Evolutionary conservation across 2,888 invertebrate species (phyloP).

Genomic region (Dolichopus griseipennis): DNA sequence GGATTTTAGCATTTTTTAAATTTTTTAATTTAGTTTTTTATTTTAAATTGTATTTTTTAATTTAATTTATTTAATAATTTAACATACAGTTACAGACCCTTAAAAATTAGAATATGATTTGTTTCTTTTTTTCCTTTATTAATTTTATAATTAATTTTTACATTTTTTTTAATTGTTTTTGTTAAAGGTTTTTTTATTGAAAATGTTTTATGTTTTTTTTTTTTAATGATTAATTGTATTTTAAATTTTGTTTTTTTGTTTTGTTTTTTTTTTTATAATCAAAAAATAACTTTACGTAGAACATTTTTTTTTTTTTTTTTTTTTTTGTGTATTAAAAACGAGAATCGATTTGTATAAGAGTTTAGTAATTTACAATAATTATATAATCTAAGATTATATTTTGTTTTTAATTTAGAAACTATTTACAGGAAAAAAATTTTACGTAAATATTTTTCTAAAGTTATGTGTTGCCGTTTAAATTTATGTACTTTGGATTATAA

Average conservation of each 20-base stretch:
- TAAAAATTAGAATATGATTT: constrained; percentile 2
- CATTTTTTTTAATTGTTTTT: neutral
- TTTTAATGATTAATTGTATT: neutral
- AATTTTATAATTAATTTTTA: neutral
- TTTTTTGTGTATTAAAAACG: too few relatives aligned
- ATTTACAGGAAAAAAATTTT: too few relatives aligned
- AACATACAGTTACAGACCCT: neutral
- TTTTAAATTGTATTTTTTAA: neutral
- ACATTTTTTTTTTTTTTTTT: too few relatives aligned
- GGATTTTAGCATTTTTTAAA: neutral
- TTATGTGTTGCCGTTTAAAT: too few relatives aligned
- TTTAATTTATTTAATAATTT: neutral
- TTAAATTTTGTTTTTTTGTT: neutral
- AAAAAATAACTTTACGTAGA: too few relatives aligned
- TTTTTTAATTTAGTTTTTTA: too few relatives aligned
- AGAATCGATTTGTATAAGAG: too few relatives aligned
- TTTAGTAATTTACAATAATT: too few relatives aligned
- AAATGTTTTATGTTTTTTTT: neutral
- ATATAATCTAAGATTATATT: too few relatives aligned
- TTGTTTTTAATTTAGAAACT: too few relatives aligned
- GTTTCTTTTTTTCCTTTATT: neutral
- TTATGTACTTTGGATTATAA: too few relatives aligned
- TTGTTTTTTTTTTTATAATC: neutral
- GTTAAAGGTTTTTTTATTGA: neutral
- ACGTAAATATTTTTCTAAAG: too few relatives aligned